These are phyloP conservation scores for Pseudanteris insignis DNA, from an alignment of 2,888 invertebrate species.

Conservation along the genomic window DNA sequence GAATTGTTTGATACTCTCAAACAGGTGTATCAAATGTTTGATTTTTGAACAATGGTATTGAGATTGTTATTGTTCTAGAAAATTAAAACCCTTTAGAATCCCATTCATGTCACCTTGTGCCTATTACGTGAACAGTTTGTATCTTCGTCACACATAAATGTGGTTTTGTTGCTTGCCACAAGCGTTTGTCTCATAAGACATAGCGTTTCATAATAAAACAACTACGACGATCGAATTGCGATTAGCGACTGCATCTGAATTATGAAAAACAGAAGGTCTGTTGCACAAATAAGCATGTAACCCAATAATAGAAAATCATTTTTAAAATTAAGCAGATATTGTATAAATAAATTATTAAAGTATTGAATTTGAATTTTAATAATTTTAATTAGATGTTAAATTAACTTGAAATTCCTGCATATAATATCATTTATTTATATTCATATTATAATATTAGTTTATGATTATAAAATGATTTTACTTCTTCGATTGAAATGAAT, in stretches of 20 bases:
- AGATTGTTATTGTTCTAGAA: no score
- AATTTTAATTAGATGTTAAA: no score
- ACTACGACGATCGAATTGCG: slow-evolving; percentile 16
- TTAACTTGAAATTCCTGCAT: no score
- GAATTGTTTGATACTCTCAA: no score
- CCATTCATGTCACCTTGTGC: slow-evolving; percentile 44
- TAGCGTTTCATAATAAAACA: slow-evolving; percentile 10
- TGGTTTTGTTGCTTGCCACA: slow-evolving; percentile 9
- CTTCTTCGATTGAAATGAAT: slow-evolving; percentile 3
- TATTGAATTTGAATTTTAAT: no score
- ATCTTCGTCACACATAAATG: slow-evolving; percentile 5
- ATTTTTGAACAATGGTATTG: no score
- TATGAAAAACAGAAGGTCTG: slow-evolving; percentile 1
- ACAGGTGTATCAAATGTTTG: no score
- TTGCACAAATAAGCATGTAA: background rate
- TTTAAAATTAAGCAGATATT: no score
- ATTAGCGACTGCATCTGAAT: slow-evolving; percentile 3
- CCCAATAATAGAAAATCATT: background rate
- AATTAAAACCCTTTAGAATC: no score
- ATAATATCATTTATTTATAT: no score
- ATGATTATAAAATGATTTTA: background rate
- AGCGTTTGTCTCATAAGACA: slow-evolving; percentile 6
- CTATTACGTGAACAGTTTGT: slow-evolving; percentile 43
- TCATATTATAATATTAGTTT: background rate
- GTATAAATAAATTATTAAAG: no score